Percentiles rank a stretch among this genome's conserved stretches.
Evolutionary conservation across 2,797 vertebrate species (phyloP).

Genomic region (Syngnathus rostellatus): DNA sequence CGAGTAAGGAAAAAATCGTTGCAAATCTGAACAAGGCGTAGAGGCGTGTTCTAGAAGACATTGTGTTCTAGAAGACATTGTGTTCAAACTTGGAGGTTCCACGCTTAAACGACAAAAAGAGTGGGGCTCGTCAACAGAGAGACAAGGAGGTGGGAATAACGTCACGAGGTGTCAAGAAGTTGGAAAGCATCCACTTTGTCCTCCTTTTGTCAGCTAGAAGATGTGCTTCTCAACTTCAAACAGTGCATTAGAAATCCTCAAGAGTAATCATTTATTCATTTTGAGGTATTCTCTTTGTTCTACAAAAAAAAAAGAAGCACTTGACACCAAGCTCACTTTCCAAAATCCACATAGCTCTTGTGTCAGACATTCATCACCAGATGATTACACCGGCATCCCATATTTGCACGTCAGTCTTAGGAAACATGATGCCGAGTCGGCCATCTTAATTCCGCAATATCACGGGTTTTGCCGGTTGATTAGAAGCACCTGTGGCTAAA

Average conservation of each 20-base stretch:
- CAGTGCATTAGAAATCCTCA: constrained; percentile 24
- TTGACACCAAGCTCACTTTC: constrained; percentile 34
- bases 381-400: not conserved
- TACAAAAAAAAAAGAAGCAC: constrained; percentile 9
- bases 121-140: not conserved
- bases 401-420: not conserved
- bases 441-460: too few species aligned
- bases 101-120: not conserved
- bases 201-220: constrained; percentile 29
- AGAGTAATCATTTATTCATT: constrained; percentile 46
- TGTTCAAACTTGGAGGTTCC: not conserved
- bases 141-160: not conserved
- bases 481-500: too few species aligned
- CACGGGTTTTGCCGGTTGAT: not conserved
- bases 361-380: not conserved
- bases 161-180: not conserved
- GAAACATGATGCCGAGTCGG: not conserved
- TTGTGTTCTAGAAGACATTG: too few species aligned
- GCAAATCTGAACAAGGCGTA: too few species aligned
- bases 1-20: too few species aligned
- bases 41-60: too few species aligned
- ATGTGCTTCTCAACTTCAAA: constrained; percentile 39
- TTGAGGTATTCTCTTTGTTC: constrained; percentile 55
- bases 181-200: constrained; percentile 3
- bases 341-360: not conserved